Base-by-base conservation (phyloP, 2,888 invertebrate species). In the Tanypteryx hageni region DNA sequence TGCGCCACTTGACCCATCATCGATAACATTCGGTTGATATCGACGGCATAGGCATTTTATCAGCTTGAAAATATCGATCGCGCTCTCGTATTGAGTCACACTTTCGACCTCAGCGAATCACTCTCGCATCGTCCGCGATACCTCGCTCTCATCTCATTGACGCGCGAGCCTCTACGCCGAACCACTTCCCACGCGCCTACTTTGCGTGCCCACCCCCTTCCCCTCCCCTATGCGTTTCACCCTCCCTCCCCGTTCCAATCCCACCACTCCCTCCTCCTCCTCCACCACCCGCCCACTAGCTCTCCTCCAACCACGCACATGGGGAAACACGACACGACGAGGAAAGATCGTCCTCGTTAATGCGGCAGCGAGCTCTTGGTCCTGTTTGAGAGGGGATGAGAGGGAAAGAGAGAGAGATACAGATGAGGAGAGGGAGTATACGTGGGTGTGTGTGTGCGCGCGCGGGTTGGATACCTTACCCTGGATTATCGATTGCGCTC, bases 401-500 rank as follows among this genome's bases (percentile, higher is more conserved):
- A 14, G 64, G n/a, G 56, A 9, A 56, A 83, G 5, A 44, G 44
- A 44, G 44, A 5, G 44, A 44, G 44, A 44, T 44, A 44, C 44
- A 44, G 64, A 64, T 64, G 64, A n/a, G n/a, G 64, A 64, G n/a
- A 64, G 64, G 13, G 56, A 44, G 16, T 68, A 68, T 68, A 68
- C 22, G 82, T 13, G 18, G 11, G 22, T 76, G 13, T 22, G 27
- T 5, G 16, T 58, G 85, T 27, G 86, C 13, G 89, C 5, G 56
- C 31, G 86, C 59, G 59, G 57, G 57, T 85, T 57, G 85, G 85
- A 85, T 85, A 27, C 86, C 86, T 86, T 86, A 86, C 86, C 86
- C 86, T 86, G 86, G 86, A 86, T 86, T 86, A 86, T 86, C 86
- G 86, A 86, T 86, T 86, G 86, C 27, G 27, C 16, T 11, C 82